Evolutionary conservation across 2,797 vertebrate genomes (phyloP).

Genomic region (Pipistrellus nathusii): DNA sequence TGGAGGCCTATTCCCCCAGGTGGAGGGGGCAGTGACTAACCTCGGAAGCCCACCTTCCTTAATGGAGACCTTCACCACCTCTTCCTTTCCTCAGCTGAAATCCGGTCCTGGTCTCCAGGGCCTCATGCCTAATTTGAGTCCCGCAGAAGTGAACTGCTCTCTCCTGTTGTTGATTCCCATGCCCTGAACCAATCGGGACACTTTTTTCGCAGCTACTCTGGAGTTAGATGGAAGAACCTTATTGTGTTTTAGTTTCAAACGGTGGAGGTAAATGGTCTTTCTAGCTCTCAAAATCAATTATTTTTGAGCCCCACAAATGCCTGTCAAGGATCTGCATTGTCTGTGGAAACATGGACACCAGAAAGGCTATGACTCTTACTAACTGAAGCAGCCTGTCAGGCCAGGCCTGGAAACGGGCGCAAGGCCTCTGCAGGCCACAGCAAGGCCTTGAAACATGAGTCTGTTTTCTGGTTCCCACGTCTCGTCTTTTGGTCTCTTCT

Average conservation of each 20-base stretch:
- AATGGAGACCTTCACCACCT: background rate
- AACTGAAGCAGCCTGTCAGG: background rate
- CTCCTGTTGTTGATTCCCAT: background rate
- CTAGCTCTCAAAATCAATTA: background rate
- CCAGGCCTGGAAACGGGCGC: background rate
- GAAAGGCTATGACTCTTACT: background rate
- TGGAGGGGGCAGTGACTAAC: background rate
- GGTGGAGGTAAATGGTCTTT: constrained; percentile 21
- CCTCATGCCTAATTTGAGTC: background rate
- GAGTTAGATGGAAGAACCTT: background rate
- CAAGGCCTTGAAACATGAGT: background rate
- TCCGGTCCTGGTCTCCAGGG: no score
- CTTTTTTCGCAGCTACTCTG: background rate
- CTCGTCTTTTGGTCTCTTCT: background rate
- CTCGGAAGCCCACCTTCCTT: background rate
- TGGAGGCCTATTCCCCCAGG: background rate
- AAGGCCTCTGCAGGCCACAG: background rate
- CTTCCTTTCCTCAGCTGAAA: background rate
- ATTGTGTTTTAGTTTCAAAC: background rate
- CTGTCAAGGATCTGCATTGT: background rate
- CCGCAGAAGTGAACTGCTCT: background rate
- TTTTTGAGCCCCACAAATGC: background rate
- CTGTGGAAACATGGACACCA: background rate
- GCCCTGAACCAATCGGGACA: background rate
- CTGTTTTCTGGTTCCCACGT: background rate